Percentiles rank a stretch among this genome's conserved stretches.
Evolutionary conservation across 23 tunicate species (phyloP).

Genomic region (Halocynthia roretzi): DNA sequence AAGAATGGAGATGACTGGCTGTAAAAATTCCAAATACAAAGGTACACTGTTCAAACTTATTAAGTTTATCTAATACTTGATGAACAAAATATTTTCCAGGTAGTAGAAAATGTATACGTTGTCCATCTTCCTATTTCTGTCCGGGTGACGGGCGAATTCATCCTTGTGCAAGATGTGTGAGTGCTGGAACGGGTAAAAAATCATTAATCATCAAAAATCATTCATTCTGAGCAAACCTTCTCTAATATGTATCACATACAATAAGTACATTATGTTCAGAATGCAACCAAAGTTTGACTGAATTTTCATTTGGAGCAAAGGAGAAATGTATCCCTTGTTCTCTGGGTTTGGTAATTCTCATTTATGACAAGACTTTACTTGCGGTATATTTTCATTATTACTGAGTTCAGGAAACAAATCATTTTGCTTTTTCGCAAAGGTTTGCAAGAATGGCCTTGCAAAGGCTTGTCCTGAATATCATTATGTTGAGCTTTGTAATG

Average conservation of each 20-base stretch:
- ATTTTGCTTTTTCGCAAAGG: conserved; percentile 1
- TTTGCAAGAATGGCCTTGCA: conserved; percentile 14
- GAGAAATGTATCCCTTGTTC: conserved; percentile 12
- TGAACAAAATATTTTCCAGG: neutral
- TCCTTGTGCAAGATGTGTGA: too few relatives aligned
- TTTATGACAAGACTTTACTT: too few relatives aligned
- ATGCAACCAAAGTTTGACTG: neutral
- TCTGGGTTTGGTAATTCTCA: conserved; percentile 14
- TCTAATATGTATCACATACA: too few relatives aligned
- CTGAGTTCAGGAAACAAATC: neutral
- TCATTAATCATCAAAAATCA: too few relatives aligned
- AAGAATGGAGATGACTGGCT: conserved; percentile 18
- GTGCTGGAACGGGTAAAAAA: too few relatives aligned
- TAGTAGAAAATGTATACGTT: too few relatives aligned
- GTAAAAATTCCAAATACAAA: neutral
- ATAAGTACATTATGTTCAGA: too few relatives aligned
- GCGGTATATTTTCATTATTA: neutral
- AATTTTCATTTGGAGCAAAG: conserved; percentile 9
- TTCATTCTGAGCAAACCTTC: too few relatives aligned
- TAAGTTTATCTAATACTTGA: neutral
- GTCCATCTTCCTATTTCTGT: too few relatives aligned
- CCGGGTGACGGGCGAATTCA: too few relatives aligned
- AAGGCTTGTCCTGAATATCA: conserved; percentile 3
- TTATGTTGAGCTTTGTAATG: conserved; percentile 17
- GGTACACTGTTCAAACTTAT: too few relatives aligned